Percentiles rank a stretch among this genome's conserved stretches.
Conservation (phyloP, 1,140 invertebrate genomes). For the Pachypeltis micranthus region DNA sequence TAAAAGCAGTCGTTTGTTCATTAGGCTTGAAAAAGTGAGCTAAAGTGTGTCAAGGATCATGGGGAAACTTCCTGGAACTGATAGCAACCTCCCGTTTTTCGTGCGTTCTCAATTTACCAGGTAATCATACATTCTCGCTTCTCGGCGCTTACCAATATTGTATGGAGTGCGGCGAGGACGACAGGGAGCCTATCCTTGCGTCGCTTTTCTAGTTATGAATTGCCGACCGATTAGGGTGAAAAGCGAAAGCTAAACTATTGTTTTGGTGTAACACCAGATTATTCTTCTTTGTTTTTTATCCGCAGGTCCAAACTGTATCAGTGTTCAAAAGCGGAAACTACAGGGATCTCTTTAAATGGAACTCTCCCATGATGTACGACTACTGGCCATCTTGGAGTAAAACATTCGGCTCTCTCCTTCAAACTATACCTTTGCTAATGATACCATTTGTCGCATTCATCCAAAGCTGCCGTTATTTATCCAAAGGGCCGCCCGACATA, state of each 20-base stretch:
- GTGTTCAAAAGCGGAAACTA: conserved; percentile 65
- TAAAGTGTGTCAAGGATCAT: too few species aligned
- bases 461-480: conserved; percentile 71
- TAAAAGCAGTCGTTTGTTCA: too few species aligned
- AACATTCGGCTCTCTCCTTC: conserved; percentile 63
- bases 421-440: conserved; percentile 60
- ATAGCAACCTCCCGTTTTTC: too few species aligned
- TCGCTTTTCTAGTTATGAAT: background rate
- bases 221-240: background rate
- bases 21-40: too few species aligned
- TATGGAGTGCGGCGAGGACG: too few species aligned
- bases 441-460: conserved; percentile 65
- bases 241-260: conserved; percentile 16
- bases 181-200: background rate
- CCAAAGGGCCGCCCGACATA: conserved; percentile 68
- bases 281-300: background rate
- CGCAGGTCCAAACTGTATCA: conserved; percentile 57
- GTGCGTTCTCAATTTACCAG: too few species aligned
- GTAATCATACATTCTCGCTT: too few species aligned
- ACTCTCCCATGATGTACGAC: conserved; percentile 38
- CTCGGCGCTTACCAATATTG: too few species aligned
- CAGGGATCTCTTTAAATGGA: conserved; percentile 59
- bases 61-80: too few species aligned
- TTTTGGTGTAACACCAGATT: too few species aligned
- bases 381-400: conserved; percentile 66